Base-by-base conservation (phyloP, 2,797 vertebrate species). In the Enteromius mattozi region DNA sequence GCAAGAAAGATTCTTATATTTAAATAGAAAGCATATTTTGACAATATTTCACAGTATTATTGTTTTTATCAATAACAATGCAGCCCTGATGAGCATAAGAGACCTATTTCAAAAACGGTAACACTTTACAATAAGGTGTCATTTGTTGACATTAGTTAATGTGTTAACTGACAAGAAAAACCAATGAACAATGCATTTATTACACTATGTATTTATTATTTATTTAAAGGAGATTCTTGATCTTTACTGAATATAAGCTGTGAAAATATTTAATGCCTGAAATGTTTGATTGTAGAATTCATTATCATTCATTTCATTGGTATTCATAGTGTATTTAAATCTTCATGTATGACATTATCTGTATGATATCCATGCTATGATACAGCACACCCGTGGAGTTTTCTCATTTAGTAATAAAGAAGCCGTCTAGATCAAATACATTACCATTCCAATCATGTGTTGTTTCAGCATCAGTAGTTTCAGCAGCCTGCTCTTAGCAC, bases 391-490 rank as follows among this genome's bases (percentile, higher is more conserved):
- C 33, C 21, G 1, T 63, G 30, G 35, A 74, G 80, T 17, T 82
- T 82, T 74, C 42, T 51, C 61, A 61, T 84, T 84, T 47, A 54
- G 63, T 24, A 30, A 70, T 17, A 30, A 12, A 42, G 63, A 77
- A 12, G n/a, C 47, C 14, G 45, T 56, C 47, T 45, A 45, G 27
- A 61, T 84, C 47, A 85, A 71, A 49, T 47, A 16, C 40, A 75
- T 71, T 63, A 66, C 63, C 24, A 79, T 70, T 68, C 68, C 33
- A 40, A 61, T 35, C 37, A 24, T 16, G 71, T 56, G 24, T 40
- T 68, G 68, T 83, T 81, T 74, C 65, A 77, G 77, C 27, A 68
- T 81, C 75, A 70, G 37, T 42, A 8, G 42, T 68, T 66, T 81
- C 77, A 59, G 54, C 10, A 35, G 63, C n/a, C 68, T 59, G 49